phyloP scores from a whole-genome alignment of 2,888 invertebrate genomes.

The Strigamia transsilvanica region DNA sequence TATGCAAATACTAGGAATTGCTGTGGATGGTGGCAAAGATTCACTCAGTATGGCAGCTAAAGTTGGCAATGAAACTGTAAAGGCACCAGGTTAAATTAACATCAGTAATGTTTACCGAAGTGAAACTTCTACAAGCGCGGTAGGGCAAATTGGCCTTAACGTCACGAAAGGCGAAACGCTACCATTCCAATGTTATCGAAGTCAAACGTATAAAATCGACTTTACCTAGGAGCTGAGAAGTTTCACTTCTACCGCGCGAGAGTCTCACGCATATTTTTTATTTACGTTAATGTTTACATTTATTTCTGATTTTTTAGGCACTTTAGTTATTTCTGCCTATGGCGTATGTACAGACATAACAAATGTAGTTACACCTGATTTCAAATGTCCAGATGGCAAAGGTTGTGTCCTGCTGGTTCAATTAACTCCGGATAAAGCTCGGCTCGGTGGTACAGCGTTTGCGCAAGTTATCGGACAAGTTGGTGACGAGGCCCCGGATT shows the following conservation, averaged over 20 bases:
- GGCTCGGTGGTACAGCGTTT: slow-evolving; percentile 90
- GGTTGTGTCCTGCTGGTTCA: slow-evolving; percentile 69
- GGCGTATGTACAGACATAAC: slow-evolving; percentile 92
- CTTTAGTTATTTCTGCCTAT: slow-evolving; percentile 94
- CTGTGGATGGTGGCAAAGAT: slow-evolving; percentile 97
- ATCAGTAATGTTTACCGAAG: background rate
- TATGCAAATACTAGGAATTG: slow-evolving; percentile 83
- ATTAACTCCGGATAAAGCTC: slow-evolving; percentile 75
- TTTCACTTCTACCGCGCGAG: too few species aligned
- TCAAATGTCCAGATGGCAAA: slow-evolving; percentile 72
- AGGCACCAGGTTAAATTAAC: slow-evolving; percentile 67
- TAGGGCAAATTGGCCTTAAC: too few species aligned
- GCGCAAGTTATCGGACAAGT: slow-evolving; percentile 90
- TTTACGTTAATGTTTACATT: too few species aligned
- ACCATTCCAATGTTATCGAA: too few species aligned
- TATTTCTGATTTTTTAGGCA: slow-evolving; percentile 85
- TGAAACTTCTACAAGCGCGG: too few species aligned
- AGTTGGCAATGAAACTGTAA: slow-evolving; percentile 72
- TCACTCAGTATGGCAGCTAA: slow-evolving; percentile 96
- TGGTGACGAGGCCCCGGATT: slow-evolving; percentile 81
- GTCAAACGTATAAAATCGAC: too few species aligned
- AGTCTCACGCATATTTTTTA: too few species aligned
- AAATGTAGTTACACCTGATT: slow-evolving; percentile 85
- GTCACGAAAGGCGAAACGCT: too few species aligned
- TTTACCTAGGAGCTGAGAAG: too few species aligned